Conservation (phyloP, 1,140 invertebrate genomes). For the Eriosoma lanigerum region DNA sequence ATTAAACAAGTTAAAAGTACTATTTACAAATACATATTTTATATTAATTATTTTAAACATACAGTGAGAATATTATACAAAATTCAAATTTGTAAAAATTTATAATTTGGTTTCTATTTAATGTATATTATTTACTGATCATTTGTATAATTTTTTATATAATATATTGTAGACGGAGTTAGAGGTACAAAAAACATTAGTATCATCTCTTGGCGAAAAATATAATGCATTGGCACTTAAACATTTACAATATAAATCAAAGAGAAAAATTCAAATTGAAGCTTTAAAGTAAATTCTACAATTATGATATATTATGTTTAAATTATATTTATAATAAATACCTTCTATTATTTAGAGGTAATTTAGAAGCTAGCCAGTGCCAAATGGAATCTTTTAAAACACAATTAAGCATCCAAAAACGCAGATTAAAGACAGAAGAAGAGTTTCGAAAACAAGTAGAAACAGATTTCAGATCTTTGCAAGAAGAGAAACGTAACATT, state of each 20-base stretch:
- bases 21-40: conserved; percentile 2
- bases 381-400: conserved; percentile 57
- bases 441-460: conserved; percentile 58
- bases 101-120: not conserved
- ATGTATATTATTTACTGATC: no score
- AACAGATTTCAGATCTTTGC: conserved; percentile 56
- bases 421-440: conserved; percentile 57
- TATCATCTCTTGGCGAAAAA: conserved; percentile 57
- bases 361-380: conserved; percentile 57
- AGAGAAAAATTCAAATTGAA: conserved; percentile 57
- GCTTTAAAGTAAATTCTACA: conserved; percentile 55
- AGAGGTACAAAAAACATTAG: conserved; percentile 56
- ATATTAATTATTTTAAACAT: not conserved
- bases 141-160: no score
- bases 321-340: not conserved
- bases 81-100: not conserved
- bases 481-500: conserved; percentile 57
- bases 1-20: conserved; percentile 38
- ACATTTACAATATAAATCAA: conserved; percentile 58
- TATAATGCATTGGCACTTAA: conserved; percentile 57
- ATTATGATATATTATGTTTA: not conserved
- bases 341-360: conserved; percentile 53
- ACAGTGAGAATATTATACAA: not conserved
- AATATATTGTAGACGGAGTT: conserved; percentile 54
- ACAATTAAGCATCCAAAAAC: conserved; percentile 57